A percentile compares a stretch with the other conserved stretches of the same genome.
These are phyloP conservation scores for Monodelphis domestica DNA, from an alignment of 2,797 vertebrate species.

Conservation along the genomic window DNA sequence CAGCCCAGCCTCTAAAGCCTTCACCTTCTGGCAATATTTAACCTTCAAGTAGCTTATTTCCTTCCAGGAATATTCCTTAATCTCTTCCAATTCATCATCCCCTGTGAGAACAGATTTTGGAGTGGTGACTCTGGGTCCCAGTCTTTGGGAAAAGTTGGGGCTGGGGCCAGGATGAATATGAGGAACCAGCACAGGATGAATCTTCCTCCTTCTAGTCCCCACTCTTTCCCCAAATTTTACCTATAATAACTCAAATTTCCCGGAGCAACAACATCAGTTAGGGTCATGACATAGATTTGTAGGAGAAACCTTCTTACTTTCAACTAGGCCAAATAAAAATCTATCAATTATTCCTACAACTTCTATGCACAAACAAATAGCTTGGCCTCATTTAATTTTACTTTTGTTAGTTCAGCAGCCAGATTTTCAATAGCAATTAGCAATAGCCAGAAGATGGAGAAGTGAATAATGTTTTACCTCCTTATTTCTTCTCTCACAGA, in stretches of 20 bases:
- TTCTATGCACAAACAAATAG: background rate
- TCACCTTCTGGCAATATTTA: slow-evolving; percentile 1
- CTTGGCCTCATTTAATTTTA: background rate
- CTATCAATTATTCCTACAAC: background rate
- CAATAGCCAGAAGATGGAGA: background rate
- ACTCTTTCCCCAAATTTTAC: background rate
- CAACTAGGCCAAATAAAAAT: background rate
- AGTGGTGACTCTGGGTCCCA: background rate
- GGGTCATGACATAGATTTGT: background rate
- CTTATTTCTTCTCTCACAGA: background rate
- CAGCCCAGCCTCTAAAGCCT: background rate
- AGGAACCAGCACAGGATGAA: background rate
- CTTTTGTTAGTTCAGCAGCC: background rate
- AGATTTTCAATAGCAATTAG: background rate
- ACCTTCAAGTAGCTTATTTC: background rate
- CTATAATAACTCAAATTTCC: background rate
- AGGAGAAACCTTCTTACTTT: background rate
- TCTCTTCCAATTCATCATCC: background rate
- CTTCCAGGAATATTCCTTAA: background rate
- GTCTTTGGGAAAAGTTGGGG: background rate
- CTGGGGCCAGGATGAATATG: background rate
- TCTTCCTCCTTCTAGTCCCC: background rate
- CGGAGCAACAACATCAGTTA: background rate
- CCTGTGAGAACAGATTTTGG: background rate
- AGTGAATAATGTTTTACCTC: background rate